Conservation (phyloP, 2,113 vertebrate species). For the Poeciliopsis occidentalis region DNA sequence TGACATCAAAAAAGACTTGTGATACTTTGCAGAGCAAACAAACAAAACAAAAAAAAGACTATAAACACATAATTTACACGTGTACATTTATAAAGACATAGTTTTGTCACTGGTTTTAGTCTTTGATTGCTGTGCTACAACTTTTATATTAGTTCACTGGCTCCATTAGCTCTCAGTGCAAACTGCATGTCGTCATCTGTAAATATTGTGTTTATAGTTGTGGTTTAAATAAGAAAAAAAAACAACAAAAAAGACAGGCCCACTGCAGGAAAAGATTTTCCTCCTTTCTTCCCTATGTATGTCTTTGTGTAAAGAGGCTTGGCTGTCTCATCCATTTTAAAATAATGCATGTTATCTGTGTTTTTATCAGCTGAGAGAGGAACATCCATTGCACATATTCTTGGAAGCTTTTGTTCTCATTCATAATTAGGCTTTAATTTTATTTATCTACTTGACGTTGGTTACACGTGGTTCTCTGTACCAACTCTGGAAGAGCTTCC, state of each 20-base stretch:
- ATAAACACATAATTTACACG: conserved; percentile 19
- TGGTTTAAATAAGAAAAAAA: conserved; percentile 40
- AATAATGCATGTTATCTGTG: conserved; percentile 60
- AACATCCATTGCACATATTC: not conserved
- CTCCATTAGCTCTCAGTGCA: conserved; percentile 50
- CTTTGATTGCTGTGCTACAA: conserved; percentile 41
- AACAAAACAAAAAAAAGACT: not conserved
- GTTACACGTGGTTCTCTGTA: not conserved
- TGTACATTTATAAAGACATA: conserved; percentile 12
- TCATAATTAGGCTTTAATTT: conserved; percentile 5
- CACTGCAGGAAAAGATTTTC: conserved; percentile 21
- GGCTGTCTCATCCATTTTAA: conserved; percentile 64
- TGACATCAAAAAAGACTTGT: conserved; percentile 21
- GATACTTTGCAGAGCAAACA: conserved; percentile 19
- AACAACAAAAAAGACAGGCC: conserved; percentile 18
- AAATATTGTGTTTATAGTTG: conserved; percentile 69
- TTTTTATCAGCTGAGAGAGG: conserved; percentile 21
- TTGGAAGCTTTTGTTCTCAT: not conserved
- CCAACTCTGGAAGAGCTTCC: conserved; percentile 17
- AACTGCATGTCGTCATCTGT: conserved; percentile 72
- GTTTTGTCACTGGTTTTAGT: conserved; percentile 18
- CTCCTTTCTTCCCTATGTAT: conserved; percentile 40
- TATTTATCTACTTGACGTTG: not conserved
- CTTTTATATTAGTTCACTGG: conserved; percentile 19
- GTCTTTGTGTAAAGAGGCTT: conserved; percentile 61